Conservation (phyloP, 2,113 vertebrate species). For the Hyaena hyaena region DNA sequence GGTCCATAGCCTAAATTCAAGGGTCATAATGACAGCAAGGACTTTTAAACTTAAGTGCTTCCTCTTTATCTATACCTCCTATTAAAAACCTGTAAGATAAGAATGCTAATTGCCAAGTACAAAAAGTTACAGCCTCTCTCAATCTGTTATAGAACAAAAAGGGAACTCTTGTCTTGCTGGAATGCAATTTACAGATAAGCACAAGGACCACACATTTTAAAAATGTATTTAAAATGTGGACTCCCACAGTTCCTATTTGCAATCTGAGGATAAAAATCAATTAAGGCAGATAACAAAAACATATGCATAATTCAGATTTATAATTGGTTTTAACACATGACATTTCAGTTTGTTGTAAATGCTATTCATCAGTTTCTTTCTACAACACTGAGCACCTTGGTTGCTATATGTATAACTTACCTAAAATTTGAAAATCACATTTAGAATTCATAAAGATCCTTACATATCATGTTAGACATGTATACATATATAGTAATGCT, state of each 20-base stretch:
- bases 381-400: constrained; percentile 13
- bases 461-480: background rate
- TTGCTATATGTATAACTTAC: background rate
- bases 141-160: background rate
- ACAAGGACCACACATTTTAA: background rate
- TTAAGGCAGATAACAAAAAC: background rate
- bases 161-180: background rate
- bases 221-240: background rate
- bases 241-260: background rate
- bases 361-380: background rate
- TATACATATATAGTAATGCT: background rate
- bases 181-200: background rate
- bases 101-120: background rate
- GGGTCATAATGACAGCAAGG: background rate
- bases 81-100: background rate
- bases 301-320: background rate
- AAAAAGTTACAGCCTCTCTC: background rate
- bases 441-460: background rate
- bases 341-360: constrained; percentile 28
- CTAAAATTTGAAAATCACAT: background rate
- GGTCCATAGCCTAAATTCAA: background rate
- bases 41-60: background rate
- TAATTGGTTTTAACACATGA: background rate
- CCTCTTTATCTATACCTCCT: background rate
- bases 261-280: background rate